A percentile compares a stretch with the other conserved stretches of the same genome.
Conservation (phyloP, 2,113 vertebrate species). For the Poeciliopsis turrubarensis region DNA sequence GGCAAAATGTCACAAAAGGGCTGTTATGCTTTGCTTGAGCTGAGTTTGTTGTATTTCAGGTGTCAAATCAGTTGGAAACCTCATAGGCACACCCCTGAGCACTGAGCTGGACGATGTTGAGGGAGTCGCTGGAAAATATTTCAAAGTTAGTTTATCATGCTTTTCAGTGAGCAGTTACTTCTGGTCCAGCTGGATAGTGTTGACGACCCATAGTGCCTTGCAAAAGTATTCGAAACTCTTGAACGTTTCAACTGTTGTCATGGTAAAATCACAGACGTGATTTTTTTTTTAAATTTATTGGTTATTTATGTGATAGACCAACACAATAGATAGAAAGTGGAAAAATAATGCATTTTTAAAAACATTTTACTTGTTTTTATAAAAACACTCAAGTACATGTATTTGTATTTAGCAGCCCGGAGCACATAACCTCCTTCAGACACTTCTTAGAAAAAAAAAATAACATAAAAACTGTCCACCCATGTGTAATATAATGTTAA, state of each 20-base stretch:
- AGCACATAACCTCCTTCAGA: too few species aligned
- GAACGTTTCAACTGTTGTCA: neutral
- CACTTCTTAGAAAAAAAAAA: too few species aligned
- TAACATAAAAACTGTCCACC: too few species aligned
- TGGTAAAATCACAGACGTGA: neutral
- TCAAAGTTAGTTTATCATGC: conserved; percentile 23
- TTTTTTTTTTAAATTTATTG: neutral
- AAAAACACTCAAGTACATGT: too few species aligned
- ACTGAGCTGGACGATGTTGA: conserved; percentile 27
- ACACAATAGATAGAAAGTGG: neutral
- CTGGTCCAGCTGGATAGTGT: conserved; percentile 31
- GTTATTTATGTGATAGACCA: neutral
- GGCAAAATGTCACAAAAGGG: conserved; percentile 31
- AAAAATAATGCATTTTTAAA: too few species aligned
- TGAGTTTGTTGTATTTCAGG: conserved; percentile 37
- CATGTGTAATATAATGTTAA: neutral
- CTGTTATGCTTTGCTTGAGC: conserved; percentile 40
- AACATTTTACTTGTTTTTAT: too few species aligned
- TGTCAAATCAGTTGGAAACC: conserved; percentile 41
- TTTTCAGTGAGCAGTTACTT: conserved; percentile 34
- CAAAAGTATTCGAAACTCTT: neutral
- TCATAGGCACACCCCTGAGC: conserved; percentile 9
- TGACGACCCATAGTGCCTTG: conserved; percentile 20
- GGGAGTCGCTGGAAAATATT: conserved; percentile 27
- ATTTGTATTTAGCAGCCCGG: too few species aligned